phyloP scores from a whole-genome alignment of 2,888 invertebrate genomes.

The Ochropleura leucogaster region DNA sequence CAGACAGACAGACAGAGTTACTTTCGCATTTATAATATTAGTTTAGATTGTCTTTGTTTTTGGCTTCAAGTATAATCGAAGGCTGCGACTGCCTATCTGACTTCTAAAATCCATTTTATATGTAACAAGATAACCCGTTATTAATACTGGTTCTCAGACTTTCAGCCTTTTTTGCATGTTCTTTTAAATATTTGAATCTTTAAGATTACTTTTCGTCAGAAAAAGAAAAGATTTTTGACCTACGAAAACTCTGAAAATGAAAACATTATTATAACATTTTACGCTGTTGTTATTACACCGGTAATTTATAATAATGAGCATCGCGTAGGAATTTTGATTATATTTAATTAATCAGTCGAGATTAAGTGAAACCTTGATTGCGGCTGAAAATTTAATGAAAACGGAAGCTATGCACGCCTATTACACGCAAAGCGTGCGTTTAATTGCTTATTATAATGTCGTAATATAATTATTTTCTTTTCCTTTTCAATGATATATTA shows the following conservation, averaged over 20 bases:
- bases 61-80: neutral
- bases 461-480: neutral
- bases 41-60: too few species aligned
- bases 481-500: neutral
- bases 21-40: too few species aligned
- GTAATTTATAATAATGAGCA: constrained; percentile 42
- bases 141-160: neutral
- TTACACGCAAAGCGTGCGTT: constrained; percentile 23
- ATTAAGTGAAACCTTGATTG: constrained; percentile 61
- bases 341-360: constrained; percentile 53
- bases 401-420: constrained; percentile 31
- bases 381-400: constrained; percentile 60
- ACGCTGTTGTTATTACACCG: constrained; percentile 19
- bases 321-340: constrained; percentile 30
- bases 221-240: neutral
- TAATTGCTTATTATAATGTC: constrained; percentile 15
- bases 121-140: neutral
- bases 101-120: neutral
- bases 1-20: too few species aligned
- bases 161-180: neutral
- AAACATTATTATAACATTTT: neutral
- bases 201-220: neutral
- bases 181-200: neutral
- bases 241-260: neutral
- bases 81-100: neutral